Base-by-base conservation (phyloP, 1,140 invertebrate genomes). In the Proales similis region DNA sequence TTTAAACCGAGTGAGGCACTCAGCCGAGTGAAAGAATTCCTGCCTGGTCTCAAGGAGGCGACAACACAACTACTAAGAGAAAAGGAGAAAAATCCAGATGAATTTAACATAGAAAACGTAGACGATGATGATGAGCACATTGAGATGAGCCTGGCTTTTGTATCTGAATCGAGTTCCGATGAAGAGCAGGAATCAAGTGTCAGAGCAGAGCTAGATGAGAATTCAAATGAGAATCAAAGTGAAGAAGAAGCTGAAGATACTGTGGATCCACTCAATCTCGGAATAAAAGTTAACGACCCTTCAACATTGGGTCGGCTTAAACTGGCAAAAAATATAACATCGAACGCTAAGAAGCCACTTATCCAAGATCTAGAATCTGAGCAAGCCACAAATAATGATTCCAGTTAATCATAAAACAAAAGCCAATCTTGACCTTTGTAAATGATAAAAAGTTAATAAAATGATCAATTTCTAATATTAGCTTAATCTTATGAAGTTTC, bases 61-160 rank as follows among this genome's bases (percentile, higher is more conserved):
- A 57, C 51, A 26, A 42, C 39, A 19, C 39, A 57, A 24, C 45
- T 57, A 42, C 24, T 57, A 38, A 42, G 45, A 42, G 51, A 57
- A 14, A 42, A 14, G 27, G 45, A 57, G 24, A 42, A 57, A 42
- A 42, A 57, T 42, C 51, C 51, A 12, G 51, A 57, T 42, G n/a
- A 57, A 39, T 36, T 57, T 26, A 57, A 57, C 32, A 57, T 57
- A 30, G 51, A 57, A 42, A 57, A 57, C 32, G 51, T 57, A 19
- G 36, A 57, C 29, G 51, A 57, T 2, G 51, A 57, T 14, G 33
- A 57, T 42, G 51, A 57, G 14, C 51, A 57, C 32, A 57, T 57
- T 26, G 51, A 57, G 17, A 57, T 57, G 51, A 57, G 45, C 22
- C 32, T 57, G 22, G 51, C 51, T 24, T 26, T 57, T 11, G 51